A percentile compares a stretch with the other conserved stretches of the same genome.
Evolutionary conservation across 2,888 invertebrate species (phyloP).

Genomic region (Leucophora obtusa): DNA sequence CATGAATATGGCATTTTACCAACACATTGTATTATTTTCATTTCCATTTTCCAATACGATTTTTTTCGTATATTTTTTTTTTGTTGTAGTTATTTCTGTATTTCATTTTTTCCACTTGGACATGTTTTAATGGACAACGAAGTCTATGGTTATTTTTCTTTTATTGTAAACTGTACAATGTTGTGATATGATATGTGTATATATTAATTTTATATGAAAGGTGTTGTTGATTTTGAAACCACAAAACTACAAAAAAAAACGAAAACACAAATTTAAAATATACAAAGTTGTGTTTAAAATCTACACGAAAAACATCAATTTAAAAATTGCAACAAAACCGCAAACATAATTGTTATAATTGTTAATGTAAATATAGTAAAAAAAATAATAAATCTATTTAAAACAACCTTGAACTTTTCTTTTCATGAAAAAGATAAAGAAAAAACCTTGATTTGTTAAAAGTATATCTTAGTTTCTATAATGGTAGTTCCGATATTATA

Average conservation of each 20-base stretch:
- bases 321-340: neutral
- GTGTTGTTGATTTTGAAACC: neutral
- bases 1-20: constrained; percentile 29
- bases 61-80: neutral
- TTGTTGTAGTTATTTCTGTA: too few relatives aligned
- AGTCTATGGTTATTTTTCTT: too few relatives aligned
- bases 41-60: neutral
- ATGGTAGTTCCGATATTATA: neutral
- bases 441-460: neutral
- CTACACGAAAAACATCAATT: neutral
- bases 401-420: neutral
- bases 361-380: neutral
- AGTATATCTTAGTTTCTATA: neutral
- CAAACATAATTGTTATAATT: neutral
- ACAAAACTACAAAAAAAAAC: neutral
- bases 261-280: neutral
- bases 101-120: too few relatives aligned
- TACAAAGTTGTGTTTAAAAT: neutral
- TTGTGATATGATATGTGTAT: too few relatives aligned
- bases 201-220: too few relatives aligned
- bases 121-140: too few relatives aligned
- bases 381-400: neutral
- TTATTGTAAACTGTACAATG: too few relatives aligned
- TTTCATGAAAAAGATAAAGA: neutral
- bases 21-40: constrained; percentile 24